A percentile compares a stretch with the other conserved stretches of the same genome.
Evolutionary conservation across 2,113 vertebrate species (phyloP).

Genomic region (Spilogale gracilis): DNA sequence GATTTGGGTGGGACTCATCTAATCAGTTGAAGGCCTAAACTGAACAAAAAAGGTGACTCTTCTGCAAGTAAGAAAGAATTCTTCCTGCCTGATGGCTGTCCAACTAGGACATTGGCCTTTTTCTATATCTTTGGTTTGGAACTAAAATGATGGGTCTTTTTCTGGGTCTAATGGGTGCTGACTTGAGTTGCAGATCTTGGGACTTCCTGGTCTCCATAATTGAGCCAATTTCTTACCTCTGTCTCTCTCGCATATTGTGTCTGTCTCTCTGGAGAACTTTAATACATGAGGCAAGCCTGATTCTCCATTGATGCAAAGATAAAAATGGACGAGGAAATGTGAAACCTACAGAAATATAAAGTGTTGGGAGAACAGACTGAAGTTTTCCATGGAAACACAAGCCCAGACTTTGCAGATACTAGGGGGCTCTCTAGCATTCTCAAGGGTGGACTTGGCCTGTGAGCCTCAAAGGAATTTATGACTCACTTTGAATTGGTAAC

Average conservation of each 20-base stretch:
- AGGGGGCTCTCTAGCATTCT: not conserved
- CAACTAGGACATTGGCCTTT: not conserved
- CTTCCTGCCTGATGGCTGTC: not conserved
- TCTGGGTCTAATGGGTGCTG: not conserved
- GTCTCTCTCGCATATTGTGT: not conserved
- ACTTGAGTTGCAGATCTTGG: not conserved
- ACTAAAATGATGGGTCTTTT: not conserved
- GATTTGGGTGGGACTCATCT: not conserved
- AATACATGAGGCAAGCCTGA: not conserved
- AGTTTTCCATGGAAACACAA: not conserved
- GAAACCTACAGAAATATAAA: not conserved
- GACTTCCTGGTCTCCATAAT: not conserved
- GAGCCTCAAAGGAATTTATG: not conserved
- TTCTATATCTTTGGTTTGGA: not conserved
- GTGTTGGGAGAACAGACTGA: not conserved
- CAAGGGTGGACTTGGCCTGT: not conserved
- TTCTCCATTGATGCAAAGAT: not conserved
- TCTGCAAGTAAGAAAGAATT: not conserved
- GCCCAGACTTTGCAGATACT: not conserved
- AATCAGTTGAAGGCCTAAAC: not conserved
- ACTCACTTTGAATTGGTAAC: not conserved
- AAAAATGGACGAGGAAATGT: not conserved
- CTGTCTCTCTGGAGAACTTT: not conserved
- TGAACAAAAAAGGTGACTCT: not conserved
- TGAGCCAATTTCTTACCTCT: not conserved